Percentiles rank a stretch among this genome's conserved stretches.
Conservation (phyloP, 2,797 vertebrate species). For the Kryptolebias ocellatus region DNA sequence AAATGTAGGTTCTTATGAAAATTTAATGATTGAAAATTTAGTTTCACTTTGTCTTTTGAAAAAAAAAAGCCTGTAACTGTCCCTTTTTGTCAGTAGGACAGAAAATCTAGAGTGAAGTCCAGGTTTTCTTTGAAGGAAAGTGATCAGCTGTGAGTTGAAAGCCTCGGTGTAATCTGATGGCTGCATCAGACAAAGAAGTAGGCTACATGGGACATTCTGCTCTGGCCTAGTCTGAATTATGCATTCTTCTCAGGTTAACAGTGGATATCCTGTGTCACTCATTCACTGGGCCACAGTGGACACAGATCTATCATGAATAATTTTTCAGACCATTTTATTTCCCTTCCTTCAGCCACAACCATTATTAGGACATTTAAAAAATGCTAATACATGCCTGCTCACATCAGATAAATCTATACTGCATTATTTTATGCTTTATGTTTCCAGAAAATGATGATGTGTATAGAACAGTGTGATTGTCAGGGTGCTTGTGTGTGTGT, state of each 20-base stretch:
- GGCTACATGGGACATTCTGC: constrained; percentile 60
- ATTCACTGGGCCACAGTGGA: constrained; percentile 42
- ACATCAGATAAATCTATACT: neutral
- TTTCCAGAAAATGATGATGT: neutral
- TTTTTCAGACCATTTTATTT: neutral
- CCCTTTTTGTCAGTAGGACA: neutral
- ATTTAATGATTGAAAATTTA: too few relatives aligned
- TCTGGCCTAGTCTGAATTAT: constrained; percentile 78
- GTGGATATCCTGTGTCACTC: constrained; percentile 67
- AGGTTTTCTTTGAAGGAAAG: constrained; percentile 46
- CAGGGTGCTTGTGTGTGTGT: neutral
- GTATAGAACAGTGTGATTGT: neutral
- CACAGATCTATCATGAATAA: constrained; percentile 34
- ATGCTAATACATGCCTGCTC: neutral
- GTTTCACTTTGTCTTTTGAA: neutral
- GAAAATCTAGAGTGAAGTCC: neutral
- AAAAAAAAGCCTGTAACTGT: neutral
- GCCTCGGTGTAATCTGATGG: constrained; percentile 69
- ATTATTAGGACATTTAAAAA: neutral
- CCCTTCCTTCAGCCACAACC: neutral
- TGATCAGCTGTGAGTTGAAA: constrained; percentile 32
- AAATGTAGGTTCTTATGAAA: too few relatives aligned
- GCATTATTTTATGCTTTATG: neutral
- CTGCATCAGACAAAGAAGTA: constrained; percentile 49
- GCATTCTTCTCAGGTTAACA: constrained; percentile 72